These are phyloP conservation scores for Vespertilio murinus DNA, from an alignment of 2,797 vertebrate species.

Conservation along the genomic window DNA sequence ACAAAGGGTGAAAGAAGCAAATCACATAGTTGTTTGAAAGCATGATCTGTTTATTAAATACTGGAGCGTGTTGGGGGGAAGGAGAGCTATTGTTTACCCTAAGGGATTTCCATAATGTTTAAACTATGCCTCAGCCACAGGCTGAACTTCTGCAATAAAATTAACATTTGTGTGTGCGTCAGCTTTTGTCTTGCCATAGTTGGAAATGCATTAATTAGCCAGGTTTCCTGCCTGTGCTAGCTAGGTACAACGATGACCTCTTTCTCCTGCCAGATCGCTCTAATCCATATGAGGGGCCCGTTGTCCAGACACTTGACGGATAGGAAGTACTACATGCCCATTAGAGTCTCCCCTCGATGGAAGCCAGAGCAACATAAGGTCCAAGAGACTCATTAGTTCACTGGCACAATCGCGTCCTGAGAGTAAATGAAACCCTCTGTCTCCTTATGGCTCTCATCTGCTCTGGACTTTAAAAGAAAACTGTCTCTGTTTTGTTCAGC, in stretches of 20 bases:
- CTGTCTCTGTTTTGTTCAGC: conserved; percentile 81
- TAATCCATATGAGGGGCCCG: conserved; percentile 56
- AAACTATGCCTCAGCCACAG: not conserved
- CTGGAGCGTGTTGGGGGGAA: not conserved
- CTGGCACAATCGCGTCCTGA: conserved; percentile 84
- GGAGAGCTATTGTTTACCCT: not conserved
- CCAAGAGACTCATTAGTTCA: conserved; percentile 88
- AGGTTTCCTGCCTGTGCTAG: conserved; percentile 60
- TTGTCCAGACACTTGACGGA: conserved; percentile 69
- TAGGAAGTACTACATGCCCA: conserved; percentile 69
- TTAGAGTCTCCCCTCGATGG: conserved; percentile 63
- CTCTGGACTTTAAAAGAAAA: conserved; percentile 84
- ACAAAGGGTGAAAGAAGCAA: not conserved
- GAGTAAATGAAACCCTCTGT: conserved; percentile 84
- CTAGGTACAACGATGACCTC: conserved; percentile 58
- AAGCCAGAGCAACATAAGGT: conserved; percentile 87
- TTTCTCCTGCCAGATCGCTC: conserved; percentile 69
- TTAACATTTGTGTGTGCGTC: conserved; percentile 5
- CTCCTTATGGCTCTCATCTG: conserved; percentile 85
- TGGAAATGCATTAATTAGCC: conserved; percentile 72
- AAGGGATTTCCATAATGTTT: not conserved
- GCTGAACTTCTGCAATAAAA: conserved; percentile 31
- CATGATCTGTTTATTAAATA: conserved; percentile 28
- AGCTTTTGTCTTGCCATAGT: conserved; percentile 63
- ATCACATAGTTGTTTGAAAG: conserved; percentile 42